These are phyloP conservation scores for Apus apus DNA, from an alignment of 2,113 vertebrate genomes.

Conservation along the genomic window DNA sequence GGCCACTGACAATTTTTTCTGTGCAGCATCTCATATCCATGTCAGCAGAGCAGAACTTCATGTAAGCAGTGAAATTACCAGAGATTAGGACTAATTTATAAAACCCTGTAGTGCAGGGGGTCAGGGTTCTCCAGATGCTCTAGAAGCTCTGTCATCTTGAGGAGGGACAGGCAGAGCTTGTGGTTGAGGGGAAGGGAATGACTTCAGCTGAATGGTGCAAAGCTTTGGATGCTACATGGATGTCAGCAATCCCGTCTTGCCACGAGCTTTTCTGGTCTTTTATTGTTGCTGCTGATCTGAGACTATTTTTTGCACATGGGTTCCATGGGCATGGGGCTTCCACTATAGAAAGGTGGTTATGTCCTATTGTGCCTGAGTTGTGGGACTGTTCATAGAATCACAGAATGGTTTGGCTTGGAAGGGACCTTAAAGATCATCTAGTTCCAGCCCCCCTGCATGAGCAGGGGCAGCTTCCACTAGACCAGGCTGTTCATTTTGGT, in stretches of 20 bases:
- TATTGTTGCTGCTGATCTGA: not conserved
- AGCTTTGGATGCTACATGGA: not conserved
- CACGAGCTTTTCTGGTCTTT: not conserved
- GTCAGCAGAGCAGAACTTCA: not conserved
- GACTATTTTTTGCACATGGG: accelerated
- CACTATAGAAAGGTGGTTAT: accelerated
- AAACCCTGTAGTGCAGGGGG: accelerated
- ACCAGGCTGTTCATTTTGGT: not conserved
- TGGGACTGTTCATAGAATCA: not conserved
- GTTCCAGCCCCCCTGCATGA: too few relatives aligned
- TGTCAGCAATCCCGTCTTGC: not conserved
- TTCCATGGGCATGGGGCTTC: accelerated
- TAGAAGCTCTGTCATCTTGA: not conserved
- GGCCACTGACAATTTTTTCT: not conserved
- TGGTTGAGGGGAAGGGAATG: not conserved
- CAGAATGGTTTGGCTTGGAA: too few relatives aligned
- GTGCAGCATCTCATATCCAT: not conserved
- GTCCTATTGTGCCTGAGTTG: accelerated
- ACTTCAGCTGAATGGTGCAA: not conserved
- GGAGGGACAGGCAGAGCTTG: not conserved
- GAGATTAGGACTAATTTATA: not conserved
- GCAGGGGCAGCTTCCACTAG: too few relatives aligned
- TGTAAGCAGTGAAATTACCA: not conserved
- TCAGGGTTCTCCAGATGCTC: not conserved
- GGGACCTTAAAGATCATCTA: too few relatives aligned